Base-by-base conservation (phyloP, 2,113 vertebrate genomes). In the Aegypius monachus region DNA sequence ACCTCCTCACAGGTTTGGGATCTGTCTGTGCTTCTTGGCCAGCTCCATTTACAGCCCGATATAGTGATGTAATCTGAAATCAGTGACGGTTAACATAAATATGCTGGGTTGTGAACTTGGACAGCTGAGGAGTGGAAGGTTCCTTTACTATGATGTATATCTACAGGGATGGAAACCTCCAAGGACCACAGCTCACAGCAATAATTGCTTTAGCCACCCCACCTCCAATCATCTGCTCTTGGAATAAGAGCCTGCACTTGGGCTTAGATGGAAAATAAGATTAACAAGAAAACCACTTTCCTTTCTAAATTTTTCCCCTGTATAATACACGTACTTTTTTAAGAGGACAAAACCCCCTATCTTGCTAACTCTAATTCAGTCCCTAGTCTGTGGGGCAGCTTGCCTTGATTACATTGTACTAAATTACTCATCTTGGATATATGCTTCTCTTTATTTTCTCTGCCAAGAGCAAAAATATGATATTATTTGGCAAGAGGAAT, bases 401-500 rank as follows among this genome's bases (percentile, higher is more conserved):
- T 95, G 94, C 61, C 91, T 95, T 87, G 73, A 96, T 97, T 96
- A 86, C 93, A 79, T 81, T 26, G 92, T 61, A 78, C 87, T 65
- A 52, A 93, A 93, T 95, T 95, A 91, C 93, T 96, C 93, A 93
- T 91, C 78, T 50, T 90, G 92, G 81, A 72, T 75, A 65, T 47
- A 91, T 71, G 61, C 77, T 94, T 83, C 93, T 74, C 83, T 88
- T 86, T 89, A 73, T 91, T 96, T 96, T 72, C 52, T 79, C 68
- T 86, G 90, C 91, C 91, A 97, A 68, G 93, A 91, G 95, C 83
- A 66, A 92, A 95, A 97, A 79, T 88, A 74, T 79, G 86, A 90
- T 95, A 88, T 92, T 93, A 53, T 73, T 96, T 97, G 96, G 95
- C 95, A 84, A 92, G 94, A 79, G 43, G 80, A 78, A 78, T 27